phyloP scores from a whole-genome alignment of 2,113 vertebrate genomes.

The Malurus melanocephalus region DNA sequence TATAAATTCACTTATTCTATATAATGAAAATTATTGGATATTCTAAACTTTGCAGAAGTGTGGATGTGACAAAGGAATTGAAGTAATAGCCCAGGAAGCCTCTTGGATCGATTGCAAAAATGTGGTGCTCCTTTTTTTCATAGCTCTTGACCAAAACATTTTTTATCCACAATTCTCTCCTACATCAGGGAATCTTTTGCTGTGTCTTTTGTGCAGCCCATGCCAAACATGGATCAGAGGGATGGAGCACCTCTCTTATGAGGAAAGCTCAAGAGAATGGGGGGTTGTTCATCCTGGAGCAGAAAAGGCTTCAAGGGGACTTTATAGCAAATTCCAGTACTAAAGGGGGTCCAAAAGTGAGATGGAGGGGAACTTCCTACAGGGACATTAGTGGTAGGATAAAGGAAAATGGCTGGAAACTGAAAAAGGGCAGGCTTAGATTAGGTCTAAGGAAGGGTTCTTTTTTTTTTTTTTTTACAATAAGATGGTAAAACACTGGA shows the following conservation, averaged over 20 bases:
- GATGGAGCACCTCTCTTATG: neutral
- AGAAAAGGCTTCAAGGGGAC: neutral
- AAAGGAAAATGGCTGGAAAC: neutral
- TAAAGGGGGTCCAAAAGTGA: neutral
- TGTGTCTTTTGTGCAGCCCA: neutral
- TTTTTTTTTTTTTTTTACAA: neutral
- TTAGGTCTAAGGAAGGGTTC: neutral
- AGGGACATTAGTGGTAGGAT: too few species aligned
- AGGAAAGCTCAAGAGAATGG: neutral
- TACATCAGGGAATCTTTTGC: neutral
- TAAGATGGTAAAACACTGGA: neutral
- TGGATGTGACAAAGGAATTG: neutral
- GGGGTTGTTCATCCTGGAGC: neutral
- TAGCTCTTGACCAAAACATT: rapidly evolving
- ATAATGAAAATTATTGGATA: neutral
- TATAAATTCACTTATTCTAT: neutral
- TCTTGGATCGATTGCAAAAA: neutral
- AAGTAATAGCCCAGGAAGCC: neutral
- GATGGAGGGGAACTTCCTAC: neutral
- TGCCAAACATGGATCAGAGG: rapidly evolving
- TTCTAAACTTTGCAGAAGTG: neutral
- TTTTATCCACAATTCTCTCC: neutral
- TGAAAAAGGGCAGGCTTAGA: neutral
- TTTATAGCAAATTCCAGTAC: neutral
- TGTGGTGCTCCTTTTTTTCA: neutral